These are phyloP conservation scores for Dryocosmus kuriphilus DNA, from an alignment of 2,888 invertebrate genomes.

Conservation along the genomic window DNA sequence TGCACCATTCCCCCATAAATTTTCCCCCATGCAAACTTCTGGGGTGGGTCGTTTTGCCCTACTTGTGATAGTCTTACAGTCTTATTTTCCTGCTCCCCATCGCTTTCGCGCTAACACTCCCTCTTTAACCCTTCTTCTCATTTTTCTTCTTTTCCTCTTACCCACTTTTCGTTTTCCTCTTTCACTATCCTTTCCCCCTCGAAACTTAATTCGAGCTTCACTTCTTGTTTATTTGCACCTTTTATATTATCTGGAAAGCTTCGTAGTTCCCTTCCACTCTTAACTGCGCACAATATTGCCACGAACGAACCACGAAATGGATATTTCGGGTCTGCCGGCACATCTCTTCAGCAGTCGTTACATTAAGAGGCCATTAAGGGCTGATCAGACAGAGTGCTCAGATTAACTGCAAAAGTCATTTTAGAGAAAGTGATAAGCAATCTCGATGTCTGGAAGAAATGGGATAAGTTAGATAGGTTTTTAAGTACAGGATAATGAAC, in stretches of 20 bases:
- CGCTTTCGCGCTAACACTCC: slow-evolving; percentile 8
- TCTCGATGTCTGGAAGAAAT: slow-evolving; percentile 14
- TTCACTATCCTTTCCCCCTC: slow-evolving; percentile 11
- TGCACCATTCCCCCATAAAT: slow-evolving; percentile 20
- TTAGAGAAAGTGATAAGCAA: slow-evolving; percentile 29
- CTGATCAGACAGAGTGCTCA: slow-evolving; percentile 35
- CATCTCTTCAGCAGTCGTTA: slow-evolving; percentile 26
- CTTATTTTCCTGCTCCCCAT: slow-evolving; percentile 30
- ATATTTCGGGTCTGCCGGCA: slow-evolving; percentile 51
- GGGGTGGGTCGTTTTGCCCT: slow-evolving; percentile 36
- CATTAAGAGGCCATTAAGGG: slow-evolving; percentile 14
- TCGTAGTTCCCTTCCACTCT: slow-evolving; percentile 56
- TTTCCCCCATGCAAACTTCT: neutral
- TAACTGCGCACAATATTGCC: slow-evolving; percentile 55
- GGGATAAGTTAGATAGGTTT: slow-evolving; percentile 7
- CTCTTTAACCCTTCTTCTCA: slow-evolving; percentile 18
- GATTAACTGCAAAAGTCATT: slow-evolving; percentile 23
- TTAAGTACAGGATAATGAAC: slow-evolving; percentile 26
- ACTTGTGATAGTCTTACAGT: neutral
- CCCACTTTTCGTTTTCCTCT: neutral
- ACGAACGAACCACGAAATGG: slow-evolving; percentile 54
- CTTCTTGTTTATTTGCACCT: slow-evolving; percentile 57
- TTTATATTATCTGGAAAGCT: slow-evolving; percentile 38
- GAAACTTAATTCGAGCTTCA: slow-evolving; percentile 42
- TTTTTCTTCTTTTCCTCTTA: neutral